Evolutionary conservation across 2,113 vertebrate genomes (phyloP).

Genomic region (Phocoena phocoena): DNA sequence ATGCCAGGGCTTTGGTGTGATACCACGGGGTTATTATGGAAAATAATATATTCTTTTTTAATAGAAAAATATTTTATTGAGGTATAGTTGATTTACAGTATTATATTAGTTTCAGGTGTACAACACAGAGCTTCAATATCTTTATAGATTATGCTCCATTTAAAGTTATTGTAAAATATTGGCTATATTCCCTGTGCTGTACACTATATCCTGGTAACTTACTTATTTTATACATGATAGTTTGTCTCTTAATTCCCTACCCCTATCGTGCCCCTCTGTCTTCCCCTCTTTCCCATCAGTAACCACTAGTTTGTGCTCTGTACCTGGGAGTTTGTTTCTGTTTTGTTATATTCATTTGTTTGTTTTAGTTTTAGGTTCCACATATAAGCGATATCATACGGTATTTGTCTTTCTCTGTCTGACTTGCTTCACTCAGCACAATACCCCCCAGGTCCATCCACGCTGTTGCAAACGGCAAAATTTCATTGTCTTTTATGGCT

Average conservation of each 20-base stretch:
- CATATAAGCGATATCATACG: not conserved
- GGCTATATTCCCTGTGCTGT: not conserved
- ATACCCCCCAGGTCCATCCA: not conserved
- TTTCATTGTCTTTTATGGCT: not conserved
- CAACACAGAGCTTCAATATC: not conserved
- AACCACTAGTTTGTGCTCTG: not conserved
- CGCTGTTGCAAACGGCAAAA: not conserved
- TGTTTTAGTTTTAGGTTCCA: not conserved
- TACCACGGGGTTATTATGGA: not conserved
- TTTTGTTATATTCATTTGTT: not conserved
- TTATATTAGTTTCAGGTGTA: not conserved
- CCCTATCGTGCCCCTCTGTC: not conserved
- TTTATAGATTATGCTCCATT: not conserved
- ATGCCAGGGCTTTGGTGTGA: not conserved
- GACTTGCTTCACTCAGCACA: not conserved
- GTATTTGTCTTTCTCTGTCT: not conserved
- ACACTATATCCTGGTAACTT: too few species aligned
- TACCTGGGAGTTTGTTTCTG: not conserved
- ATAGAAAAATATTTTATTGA: not conserved
- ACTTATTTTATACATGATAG: not conserved
- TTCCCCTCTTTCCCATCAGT: too few species aligned
- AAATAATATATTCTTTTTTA: not conserved
- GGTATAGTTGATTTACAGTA: not conserved
- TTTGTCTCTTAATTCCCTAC: not conserved
- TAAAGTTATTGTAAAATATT: not conserved